Base-by-base conservation (phyloP, 2,888 invertebrate genomes). In the Drosophila percnosoma region DNA sequence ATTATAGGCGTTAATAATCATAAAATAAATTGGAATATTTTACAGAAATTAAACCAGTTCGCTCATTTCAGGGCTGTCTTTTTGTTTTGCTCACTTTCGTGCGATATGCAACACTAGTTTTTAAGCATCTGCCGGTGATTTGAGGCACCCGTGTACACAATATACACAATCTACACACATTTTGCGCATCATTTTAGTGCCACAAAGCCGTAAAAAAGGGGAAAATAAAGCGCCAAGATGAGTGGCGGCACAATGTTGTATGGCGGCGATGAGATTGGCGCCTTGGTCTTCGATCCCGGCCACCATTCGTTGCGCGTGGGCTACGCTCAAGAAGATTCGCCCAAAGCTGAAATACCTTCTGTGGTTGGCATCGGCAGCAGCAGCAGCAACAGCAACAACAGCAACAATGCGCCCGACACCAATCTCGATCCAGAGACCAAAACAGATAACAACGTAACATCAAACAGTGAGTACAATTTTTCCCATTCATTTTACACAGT, bases 251-350 rank as follows among this genome's bases (percentile, higher is more conserved):
- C 96, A 73, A 97, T 97, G 96, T 91, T 97, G 66, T 97, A 97
- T 83, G 97, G 97, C n/a, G 97, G 97, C 36, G 99, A 99, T 94
- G 99, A 99, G 93, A 99, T 99, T 78, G 99, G 99, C 13, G 99
- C 99, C 0, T 93, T 99, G 78, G 99, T 99, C 38, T 99, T 99
- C 91, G 99, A 99, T 93, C 96, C 99, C 11, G 99, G 98, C 0
- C 97, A 98, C 84, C 97, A 97, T 93, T 97, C 98, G 0, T 93
- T 97, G 60, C 94, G 97, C 64, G 96, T 96, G 31, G 97, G 97
- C 31, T 97, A 96, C 94, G 97, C 97, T 24, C 97, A 97, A 90
- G 99, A 99, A 93, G 99, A 99, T 92, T 97, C 98, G n/a, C 99
- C 99, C 4, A 99, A 99, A 94, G 98, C 98, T 2, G 99, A 99